These are phyloP conservation scores for Myxocyprinus asiaticus DNA, from an alignment of 2,113 vertebrate species.

Conservation along the genomic window DNA sequence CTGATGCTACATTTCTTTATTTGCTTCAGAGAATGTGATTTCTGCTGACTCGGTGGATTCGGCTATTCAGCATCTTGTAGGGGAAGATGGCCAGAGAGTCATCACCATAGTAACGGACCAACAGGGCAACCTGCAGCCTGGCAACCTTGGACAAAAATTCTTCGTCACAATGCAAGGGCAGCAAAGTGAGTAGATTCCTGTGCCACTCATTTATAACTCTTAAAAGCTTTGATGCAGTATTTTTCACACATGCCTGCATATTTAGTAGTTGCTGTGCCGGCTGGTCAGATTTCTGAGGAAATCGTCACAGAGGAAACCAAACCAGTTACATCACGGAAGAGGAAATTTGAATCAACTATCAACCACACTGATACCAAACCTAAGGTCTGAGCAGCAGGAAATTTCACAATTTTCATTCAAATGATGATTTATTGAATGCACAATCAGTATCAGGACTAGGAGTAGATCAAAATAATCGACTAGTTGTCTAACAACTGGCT, in stretches of 20 bases:
- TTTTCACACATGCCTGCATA: background rate
- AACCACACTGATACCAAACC: slow-evolving; percentile 49
- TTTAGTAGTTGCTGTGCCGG: slow-evolving; percentile 83
- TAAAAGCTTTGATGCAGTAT: background rate
- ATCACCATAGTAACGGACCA: slow-evolving; percentile 78
- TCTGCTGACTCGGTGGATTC: slow-evolving; percentile 58
- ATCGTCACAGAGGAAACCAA: slow-evolving; percentile 71
- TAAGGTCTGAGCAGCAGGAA: background rate
- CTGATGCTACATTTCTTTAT: slow-evolving; percentile 37
- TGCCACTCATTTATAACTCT: background rate
- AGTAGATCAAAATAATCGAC: too few species aligned
- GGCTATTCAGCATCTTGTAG: slow-evolving; percentile 66
- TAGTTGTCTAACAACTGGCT: too few species aligned
- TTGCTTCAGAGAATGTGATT: slow-evolving; percentile 62
- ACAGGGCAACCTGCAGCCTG: slow-evolving; percentile 54
- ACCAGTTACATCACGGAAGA: slow-evolving; percentile 73
- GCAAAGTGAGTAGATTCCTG: slow-evolving; percentile 65
- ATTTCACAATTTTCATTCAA: background rate
- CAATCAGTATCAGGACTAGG: background rate
- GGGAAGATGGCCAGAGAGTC: slow-evolving; percentile 72
- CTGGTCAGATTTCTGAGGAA: slow-evolving; percentile 82
- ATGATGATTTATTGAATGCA: background rate
- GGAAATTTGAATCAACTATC: slow-evolving; percentile 64
- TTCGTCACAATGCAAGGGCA: slow-evolving; percentile 75
- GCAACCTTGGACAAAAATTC: slow-evolving; percentile 69